Base-by-base conservation (phyloP, 2,113 vertebrate genomes). In the Mixornis gularis region DNA sequence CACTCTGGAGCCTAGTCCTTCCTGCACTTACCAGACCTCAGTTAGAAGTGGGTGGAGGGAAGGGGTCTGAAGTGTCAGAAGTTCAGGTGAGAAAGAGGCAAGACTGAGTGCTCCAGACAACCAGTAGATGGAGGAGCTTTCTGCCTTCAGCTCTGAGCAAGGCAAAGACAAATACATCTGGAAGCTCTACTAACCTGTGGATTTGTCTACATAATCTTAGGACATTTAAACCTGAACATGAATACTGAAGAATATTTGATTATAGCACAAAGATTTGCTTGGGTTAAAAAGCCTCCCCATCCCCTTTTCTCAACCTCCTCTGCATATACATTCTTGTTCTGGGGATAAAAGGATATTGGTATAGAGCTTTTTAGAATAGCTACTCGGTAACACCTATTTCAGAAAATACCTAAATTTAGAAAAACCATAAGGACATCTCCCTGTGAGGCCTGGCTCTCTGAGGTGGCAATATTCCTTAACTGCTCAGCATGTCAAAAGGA, bases 381-480 rank as follows among this genome's bases (percentile, higher is more conserved):
- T 87, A 46, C 72, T 87, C 27, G 0, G 0, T 62, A 77, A 79
- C 40, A 85, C 5, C 40, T 90, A 43, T 79, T 91, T 79, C 84
- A 85, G 59, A 79, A 92, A 85, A 89, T 66, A 73, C 9, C 58
- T 74, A 85, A 70, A 70, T 87, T 90, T 87, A 93, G 53, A 55
- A 81, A 91, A 93, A 43, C 43, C 36, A 40, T 71, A 65, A 74
- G 51, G 58, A 69, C 17, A 1, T 85, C 49, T 82, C 87, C 44
- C 43, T 87, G 10, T 70, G 81, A 85, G 21, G 51, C 18, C 70
- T 69, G 70, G 14, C 84, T 74, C 73, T 70, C 46, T 77, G 55
- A 96, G 43, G 78, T 94, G 84, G 59, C 78, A 90, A 69, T 38
- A 74, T 65, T 53, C 74, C 46, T 91, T 93, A 92, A 89, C 76